Base-by-base conservation (phyloP, 2,797 vertebrate genomes). In the Neoniphon sammara region DNA sequence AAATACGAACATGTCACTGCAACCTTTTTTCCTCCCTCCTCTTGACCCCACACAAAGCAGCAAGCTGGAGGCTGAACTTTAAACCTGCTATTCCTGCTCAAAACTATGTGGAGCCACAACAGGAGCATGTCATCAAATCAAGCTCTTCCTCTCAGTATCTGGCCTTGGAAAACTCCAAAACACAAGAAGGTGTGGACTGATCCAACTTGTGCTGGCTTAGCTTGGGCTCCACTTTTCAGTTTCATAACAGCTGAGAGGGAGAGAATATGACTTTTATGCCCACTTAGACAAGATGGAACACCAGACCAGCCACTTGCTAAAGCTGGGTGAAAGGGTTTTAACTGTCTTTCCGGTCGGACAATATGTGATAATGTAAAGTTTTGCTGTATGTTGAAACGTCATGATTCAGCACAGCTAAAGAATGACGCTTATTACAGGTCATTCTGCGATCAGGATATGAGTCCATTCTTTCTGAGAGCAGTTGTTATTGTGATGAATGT, bases 1-100 rank as follows among this genome's bases (percentile, higher is more conserved):
- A 83, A 85, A 83, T 31, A 56, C 0, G 15, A 65, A 42, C 75
- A 73, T 78, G 78, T 91, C 79, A 85, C 66, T 2, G 34, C 4
- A 42, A 21, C 71, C 79, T 47, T 2, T 18, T 36, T 14, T 53
- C 44, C 20, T 25, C 71, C 31, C 12, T 39, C 34, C 31, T 64
- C 44, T 7, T 2, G 8, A 36, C 56, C 44, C 44, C 6, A 46
- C 15, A 46, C 14, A 17, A 15, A 46, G 44, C 44, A 46, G 44
- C 44, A 17, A 46, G 12, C 15, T 46, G 44, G 44, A 17, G 46
- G 57, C 71, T 75, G 52, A 42, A 73, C 50, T 27, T 58, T 23
- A 27, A 54, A 54, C 52, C 10, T 5, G 23, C 21, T 27, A 14
- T 27, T 23, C 20, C 20, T 12, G 21, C 15, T 54, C 52, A 25